phyloP scores from a whole-genome alignment of 30 jellyfish, hydroid and myxozoan species.

The Catostylus mosaicus region DNA sequence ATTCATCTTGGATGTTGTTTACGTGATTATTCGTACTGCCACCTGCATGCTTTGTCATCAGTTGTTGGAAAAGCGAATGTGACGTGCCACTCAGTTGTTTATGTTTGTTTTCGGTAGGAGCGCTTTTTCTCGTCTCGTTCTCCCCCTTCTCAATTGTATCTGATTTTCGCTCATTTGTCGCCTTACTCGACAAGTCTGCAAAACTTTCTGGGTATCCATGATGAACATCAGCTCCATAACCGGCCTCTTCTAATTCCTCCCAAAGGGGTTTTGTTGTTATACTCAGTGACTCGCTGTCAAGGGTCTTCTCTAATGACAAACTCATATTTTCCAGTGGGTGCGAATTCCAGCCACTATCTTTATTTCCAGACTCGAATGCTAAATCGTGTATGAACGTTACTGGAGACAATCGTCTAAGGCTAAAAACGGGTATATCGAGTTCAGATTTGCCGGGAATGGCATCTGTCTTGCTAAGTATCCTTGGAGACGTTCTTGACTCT shows the following conservation, averaged over 20 bases:
- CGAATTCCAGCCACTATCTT: not conserved
- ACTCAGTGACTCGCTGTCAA: constrained; percentile 41
- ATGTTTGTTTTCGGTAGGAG: not conserved
- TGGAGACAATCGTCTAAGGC: constrained; percentile 4
- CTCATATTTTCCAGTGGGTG: constrained; percentile 14
- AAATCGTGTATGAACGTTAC: not conserved
- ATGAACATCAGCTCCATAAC: constrained; percentile 2
- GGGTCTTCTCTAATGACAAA: constrained; percentile 29
- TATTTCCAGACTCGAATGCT: not conserved
- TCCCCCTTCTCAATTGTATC: not conserved
- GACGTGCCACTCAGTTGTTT: constrained; percentile 28
- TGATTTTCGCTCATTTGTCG: not conserved
- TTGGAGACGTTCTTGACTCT: constrained; percentile 42
- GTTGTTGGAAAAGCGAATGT: constrained; percentile 37
- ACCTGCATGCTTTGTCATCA: constrained; percentile 44
- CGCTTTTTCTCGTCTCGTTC: not conserved
- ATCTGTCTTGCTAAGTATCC: constrained; percentile 45
- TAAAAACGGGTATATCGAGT: not conserved
- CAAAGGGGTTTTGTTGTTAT: constrained; percentile 25
- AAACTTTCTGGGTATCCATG: constrained; percentile 7
- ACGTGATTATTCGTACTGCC: constrained; percentile 20
- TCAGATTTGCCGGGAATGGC: not conserved
- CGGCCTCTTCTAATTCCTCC: constrained; percentile 48
- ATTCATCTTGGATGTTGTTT: not conserved
- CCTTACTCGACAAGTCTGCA: not conserved